Base-by-base conservation (phyloP, 53 echinoderm and acorn worm species). In the Holothuria scabra region DNA sequence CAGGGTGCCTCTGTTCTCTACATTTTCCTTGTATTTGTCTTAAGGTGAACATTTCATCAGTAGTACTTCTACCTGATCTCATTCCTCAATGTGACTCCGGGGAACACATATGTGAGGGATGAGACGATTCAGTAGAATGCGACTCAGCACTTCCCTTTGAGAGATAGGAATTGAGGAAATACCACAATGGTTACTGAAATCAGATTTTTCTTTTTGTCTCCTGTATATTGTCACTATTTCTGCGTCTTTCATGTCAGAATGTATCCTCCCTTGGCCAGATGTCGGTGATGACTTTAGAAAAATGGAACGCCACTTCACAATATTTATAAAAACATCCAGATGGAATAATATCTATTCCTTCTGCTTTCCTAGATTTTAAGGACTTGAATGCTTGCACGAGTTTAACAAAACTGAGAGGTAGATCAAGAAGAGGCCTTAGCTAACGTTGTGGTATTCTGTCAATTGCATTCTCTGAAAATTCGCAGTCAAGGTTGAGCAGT, bases 51-150 rank as follows among this genome's bases (percentile, higher is more conserved):
- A 84, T 30, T 58, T 69, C 57, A 26, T 84, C 84, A 31, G 33
- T 57, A 25, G 84, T 84, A 12, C 70, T 57, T 32, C 71, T 37
- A 60, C 59, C 24, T 57, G 31, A 33, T 12, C 70, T 71, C 58
- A 38, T 56, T 30, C 84, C 84, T 56, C 84, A 84, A 21, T 84
- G 84, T 29, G 57, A 57, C 34, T 84, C 84, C 2, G 81, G 87
- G 16, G 81, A 60, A 18, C 84, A 29, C 83, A 60, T 6, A 88
- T 16, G 32, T 80, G 56, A 28, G 67, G 10, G 68, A 86, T 78
- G 20, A 56, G 81, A 41, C 86, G 61, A 22, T 61, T 81, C 20
- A 63, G 81, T 33, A 81, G 8, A 24, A 81, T 22, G 21, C 64
- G n/a, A 12, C 34, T 24, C 31, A 82, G 64, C 22, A 82, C 21